Evolutionary conservation across 2,113 vertebrate genomes (phyloP).

Genomic region (Chiloscyllium plagiosum): DNA sequence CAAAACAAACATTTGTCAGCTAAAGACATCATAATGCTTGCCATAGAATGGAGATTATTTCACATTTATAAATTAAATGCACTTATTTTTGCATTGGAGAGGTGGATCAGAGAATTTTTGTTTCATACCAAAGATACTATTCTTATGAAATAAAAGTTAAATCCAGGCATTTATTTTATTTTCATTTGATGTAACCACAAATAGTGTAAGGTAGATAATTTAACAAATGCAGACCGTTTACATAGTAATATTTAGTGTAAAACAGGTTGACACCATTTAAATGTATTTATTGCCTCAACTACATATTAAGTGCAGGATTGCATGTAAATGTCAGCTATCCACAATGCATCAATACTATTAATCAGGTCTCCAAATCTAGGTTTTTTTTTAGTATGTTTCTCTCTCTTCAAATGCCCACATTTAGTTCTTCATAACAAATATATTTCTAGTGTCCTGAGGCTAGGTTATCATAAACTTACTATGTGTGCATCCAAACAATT

Average conservation of each 20-base stretch:
- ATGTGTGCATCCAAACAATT: constrained; percentile 12
- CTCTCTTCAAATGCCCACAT: neutral
- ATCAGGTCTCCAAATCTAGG: neutral
- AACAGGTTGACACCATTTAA: neutral
- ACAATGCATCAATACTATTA: neutral
- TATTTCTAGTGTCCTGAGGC: neutral
- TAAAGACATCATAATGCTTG: neutral
- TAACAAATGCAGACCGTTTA: neutral
- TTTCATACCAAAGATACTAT: neutral
- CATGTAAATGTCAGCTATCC: neutral
- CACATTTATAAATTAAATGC: constrained; percentile 3
- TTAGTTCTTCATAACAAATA: constrained; percentile 1
- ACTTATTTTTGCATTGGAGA: neutral
- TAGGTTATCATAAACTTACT: neutral
- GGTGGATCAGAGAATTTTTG: neutral
- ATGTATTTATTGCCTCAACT: neutral
- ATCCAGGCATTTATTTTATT: neutral
- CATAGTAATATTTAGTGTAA: neutral
- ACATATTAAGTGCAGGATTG: neutral
- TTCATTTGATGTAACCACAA: neutral
- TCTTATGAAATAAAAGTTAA: neutral
- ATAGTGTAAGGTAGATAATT: neutral
- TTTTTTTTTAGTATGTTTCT: neutral
- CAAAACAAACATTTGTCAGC: neutral
- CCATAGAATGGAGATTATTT: neutral